Evolutionary conservation across 2,888 invertebrate species (phyloP).

Genomic region (Xanthia icteritia): DNA sequence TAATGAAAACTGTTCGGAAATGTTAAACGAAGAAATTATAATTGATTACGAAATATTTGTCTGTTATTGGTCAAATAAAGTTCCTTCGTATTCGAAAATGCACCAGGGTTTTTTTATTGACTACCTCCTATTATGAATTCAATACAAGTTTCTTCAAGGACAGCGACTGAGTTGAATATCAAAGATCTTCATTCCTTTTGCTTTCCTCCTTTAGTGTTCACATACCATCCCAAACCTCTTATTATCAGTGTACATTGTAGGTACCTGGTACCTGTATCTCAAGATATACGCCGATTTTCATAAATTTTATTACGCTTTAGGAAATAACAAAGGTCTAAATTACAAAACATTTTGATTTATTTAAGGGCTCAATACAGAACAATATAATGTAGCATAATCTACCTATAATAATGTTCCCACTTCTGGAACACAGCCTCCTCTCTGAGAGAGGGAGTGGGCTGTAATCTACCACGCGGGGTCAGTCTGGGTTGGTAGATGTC

Average conservation of each 20-base stretch:
- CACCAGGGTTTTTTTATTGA: slow-evolving; percentile 60
- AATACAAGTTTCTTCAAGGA: not conserved
- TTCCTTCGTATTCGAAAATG: slow-evolving; percentile 85
- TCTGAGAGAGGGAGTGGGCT: too few species aligned
- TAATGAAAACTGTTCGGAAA: slow-evolving; percentile 76
- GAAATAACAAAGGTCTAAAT: not conserved
- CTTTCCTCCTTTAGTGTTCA: not conserved
- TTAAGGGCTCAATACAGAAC: not conserved
- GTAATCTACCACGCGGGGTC: too few species aligned
- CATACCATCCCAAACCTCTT: not conserved
- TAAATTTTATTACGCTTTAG: not conserved
- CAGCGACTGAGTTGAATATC: slow-evolving; percentile 6
- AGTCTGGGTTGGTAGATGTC: too few species aligned
- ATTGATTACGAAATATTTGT: slow-evolving; percentile 80
- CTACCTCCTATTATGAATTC: not conserved
- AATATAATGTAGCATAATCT: not conserved
- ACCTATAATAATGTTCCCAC: too few species aligned
- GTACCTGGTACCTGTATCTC: not conserved
- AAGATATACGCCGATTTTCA: not conserved
- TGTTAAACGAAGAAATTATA: slow-evolving; percentile 73
- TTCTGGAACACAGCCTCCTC: too few species aligned
- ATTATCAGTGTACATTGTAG: not conserved
- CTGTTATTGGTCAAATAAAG: slow-evolving; percentile 89
- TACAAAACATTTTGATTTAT: not conserved
- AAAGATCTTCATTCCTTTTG: slow-evolving; percentile 6